phyloP scores from a whole-genome alignment of 2,888 invertebrate genomes.

The Nymphalis c-album region DNA sequence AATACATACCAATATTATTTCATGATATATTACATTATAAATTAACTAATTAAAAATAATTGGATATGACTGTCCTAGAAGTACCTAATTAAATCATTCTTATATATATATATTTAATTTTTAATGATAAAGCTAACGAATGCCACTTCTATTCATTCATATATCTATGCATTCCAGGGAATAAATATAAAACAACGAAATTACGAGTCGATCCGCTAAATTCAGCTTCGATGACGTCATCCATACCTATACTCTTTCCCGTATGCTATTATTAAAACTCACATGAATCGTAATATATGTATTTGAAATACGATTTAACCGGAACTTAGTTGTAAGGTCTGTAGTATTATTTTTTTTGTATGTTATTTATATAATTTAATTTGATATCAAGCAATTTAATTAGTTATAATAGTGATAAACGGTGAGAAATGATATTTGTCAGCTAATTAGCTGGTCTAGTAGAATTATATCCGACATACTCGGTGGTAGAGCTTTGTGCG shows the following conservation, averaged over 20 bases:
- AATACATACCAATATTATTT: neutral
- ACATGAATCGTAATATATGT: slow-evolving; percentile 39
- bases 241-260: slow-evolving; percentile 36
- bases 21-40: too few relatives aligned
- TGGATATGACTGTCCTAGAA: too few relatives aligned
- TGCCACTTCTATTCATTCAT: slow-evolving; percentile 26
- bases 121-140: too few relatives aligned
- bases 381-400: neutral
- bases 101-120: too few relatives aligned
- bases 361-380: slow-evolving; percentile 1
- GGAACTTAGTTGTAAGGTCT: neutral
- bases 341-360: neutral
- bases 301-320: slow-evolving; percentile 11
- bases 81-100: too few relatives aligned
- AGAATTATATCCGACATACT: too few relatives aligned
- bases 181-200: slow-evolving; percentile 48
- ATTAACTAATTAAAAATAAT: too few relatives aligned
- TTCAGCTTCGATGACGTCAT: slow-evolving; percentile 57
- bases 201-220: slow-evolving; percentile 54
- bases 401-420: too few relatives aligned
- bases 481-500: too few relatives aligned
- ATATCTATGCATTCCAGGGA: slow-evolving; percentile 38
- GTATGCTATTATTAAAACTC: slow-evolving; percentile 46
- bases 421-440: too few relatives aligned
- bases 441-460: too few relatives aligned